A percentile compares a stretch with the other conserved stretches of the same genome.
Conservation (phyloP, 2,113 vertebrate genomes). For the Lates calcarifer region DNA sequence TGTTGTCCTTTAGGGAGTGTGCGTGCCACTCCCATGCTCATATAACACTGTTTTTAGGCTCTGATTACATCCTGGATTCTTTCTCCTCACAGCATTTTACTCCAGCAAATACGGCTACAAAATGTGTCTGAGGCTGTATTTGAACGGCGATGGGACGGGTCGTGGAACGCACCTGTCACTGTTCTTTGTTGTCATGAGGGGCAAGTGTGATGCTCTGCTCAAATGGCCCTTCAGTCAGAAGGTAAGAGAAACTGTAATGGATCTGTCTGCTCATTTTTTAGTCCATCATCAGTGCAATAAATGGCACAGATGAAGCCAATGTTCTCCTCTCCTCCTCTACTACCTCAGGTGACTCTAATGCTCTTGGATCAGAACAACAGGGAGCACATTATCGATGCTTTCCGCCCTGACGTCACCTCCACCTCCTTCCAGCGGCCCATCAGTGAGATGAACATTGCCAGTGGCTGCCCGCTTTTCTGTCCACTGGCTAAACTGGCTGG, state of each 20-base stretch:
- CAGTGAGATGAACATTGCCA: constrained; percentile 97
- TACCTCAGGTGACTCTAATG: constrained; percentile 94
- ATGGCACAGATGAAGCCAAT: not conserved
- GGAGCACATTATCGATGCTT: constrained; percentile 96
- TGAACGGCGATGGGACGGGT: constrained; percentile 94
- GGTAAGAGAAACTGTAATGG: constrained; percentile 72
- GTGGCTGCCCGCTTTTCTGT: constrained; percentile 97
- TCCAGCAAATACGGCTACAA: constrained; percentile 96
- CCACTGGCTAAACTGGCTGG: constrained; percentile 90
- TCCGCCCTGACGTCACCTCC: constrained; percentile 92
- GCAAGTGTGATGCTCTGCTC: constrained; percentile 90
- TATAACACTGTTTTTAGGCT: not conserved
- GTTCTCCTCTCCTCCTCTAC: not conserved
- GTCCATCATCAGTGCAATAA: rapidly evolving
- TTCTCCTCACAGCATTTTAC: constrained; percentile 88
- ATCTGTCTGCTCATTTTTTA: too few relatives aligned
- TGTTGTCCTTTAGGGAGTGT: constrained; percentile 36
- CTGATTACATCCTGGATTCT: not conserved
- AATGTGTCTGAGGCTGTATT: constrained; percentile 93
- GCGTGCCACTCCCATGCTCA: constrained; percentile 1
- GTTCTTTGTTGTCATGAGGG: constrained; percentile 96
- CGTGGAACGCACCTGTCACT: constrained; percentile 93
- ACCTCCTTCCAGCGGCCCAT: constrained; percentile 94
- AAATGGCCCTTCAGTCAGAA: constrained; percentile 98
- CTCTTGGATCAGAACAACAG: constrained; percentile 96